Evolutionary conservation across 2,113 vertebrate species (phyloP).

Genomic region (Cryptotis parvus): DNA sequence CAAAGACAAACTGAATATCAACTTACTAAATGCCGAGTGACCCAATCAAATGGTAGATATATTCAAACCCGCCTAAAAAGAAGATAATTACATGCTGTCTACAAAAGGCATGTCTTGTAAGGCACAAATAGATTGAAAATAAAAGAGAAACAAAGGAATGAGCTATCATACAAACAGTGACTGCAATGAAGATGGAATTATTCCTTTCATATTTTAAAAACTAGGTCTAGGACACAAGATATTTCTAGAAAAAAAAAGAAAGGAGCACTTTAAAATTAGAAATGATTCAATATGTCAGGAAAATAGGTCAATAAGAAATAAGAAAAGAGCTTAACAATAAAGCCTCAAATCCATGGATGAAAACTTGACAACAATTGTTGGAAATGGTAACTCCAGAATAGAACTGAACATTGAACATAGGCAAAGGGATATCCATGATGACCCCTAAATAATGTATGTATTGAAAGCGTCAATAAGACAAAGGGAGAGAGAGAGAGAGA

Average conservation of each 20-base stretch:
- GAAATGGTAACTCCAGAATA: no score
- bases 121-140: background rate
- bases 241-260: constrained; percentile 11
- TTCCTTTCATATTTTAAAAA: background rate
- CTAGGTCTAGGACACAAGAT: background rate
- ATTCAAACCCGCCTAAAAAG: constrained; percentile 8
- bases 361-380: constrained; percentile 21
- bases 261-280: background rate
- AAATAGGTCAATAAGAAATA: background rate
- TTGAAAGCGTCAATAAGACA: no score
- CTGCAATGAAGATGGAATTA: background rate
- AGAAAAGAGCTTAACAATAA: background rate
- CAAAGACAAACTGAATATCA: constrained; percentile 22
- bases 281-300: background rate
- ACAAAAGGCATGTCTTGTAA: background rate
- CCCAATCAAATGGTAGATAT: background rate
- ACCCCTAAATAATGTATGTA: no score
- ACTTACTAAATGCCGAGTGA: background rate
- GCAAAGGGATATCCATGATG: no score
- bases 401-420: no score
- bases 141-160: background rate
- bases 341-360: background rate
- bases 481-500: no score
- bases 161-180: background rate
- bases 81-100: background rate